Base-by-base conservation (phyloP, 2,113 vertebrate genomes). In the Malaclemys terrapin region DNA sequence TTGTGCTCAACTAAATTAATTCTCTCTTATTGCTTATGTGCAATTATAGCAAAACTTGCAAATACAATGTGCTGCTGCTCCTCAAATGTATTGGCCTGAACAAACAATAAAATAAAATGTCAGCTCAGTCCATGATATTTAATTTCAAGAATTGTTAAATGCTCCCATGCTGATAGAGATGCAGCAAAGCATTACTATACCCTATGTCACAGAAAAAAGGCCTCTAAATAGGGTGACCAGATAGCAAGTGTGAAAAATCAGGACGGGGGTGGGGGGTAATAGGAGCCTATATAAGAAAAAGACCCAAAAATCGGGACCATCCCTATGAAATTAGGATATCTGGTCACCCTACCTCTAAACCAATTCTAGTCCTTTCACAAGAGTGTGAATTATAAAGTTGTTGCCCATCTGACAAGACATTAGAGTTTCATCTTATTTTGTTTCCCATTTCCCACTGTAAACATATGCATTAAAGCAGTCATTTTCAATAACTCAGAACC, bases 91-190 rank as follows among this genome's bases (percentile, higher is more conserved):
- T 12, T 87, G 59, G 50, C 84, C 49, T 89, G 65, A 95, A 45
- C 24, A 90, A 84, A 65, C 49, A 56, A 10, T 29, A 82, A 49
- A 88, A 89, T 4, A 87, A 91, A 91, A 90, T 56, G 17, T 80
- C 82, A 47, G 54, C 5, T 76, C 10, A 76, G 52, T 50, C 29
- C 31, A 19, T 45, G 6, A 2, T 84, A 83, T 81, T 93, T 90
- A 22, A 87, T 65, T 49, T 97, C 50, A 95, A 93, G 76, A 87
- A 79, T 1, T 89, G 81, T 35, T 91, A 42, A 92, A 59, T 83
- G 27, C 25, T 93, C n/a, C 27, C 42, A 84, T 81, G 50, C 5
- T 12, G 27, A 78, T 25, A 82, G 54, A 90, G 90, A 90, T 29
- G 80, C 1, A 79, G 16, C 13, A 69, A 91, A 89, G 12, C 20